Conservation (phyloP, 2,888 invertebrate species). For the Embidobia sp. region DNA sequence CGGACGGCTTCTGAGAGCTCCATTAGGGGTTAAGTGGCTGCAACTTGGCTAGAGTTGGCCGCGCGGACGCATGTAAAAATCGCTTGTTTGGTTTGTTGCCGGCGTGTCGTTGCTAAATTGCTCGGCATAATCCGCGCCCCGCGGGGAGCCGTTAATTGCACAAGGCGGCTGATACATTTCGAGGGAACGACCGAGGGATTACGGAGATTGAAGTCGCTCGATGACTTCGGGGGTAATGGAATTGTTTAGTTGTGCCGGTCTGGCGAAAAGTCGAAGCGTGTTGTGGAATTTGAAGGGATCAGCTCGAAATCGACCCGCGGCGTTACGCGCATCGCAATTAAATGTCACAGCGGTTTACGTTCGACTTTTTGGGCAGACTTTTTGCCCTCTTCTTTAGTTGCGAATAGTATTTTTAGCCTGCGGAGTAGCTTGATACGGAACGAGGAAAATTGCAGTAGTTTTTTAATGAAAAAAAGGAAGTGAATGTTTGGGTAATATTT, state of each 20-base stretch:
- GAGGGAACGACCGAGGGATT: slow-evolving; percentile 28
- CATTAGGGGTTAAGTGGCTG: slow-evolving; percentile 36
- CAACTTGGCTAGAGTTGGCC: slow-evolving; percentile 10
- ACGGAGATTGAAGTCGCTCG: slow-evolving; percentile 13
- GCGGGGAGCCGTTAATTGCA: slow-evolving; percentile 42
- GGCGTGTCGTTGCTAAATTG: slow-evolving; percentile 29
- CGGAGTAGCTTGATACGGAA: too few relatives aligned
- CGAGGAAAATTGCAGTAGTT: too few relatives aligned
- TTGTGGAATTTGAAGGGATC: too few relatives aligned
- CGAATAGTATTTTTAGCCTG: too few relatives aligned
- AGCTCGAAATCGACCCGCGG: too few relatives aligned
- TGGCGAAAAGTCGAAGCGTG: too few relatives aligned
- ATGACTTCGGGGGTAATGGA: slow-evolving; percentile 40
- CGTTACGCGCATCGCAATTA: too few relatives aligned
- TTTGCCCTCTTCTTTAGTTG: too few relatives aligned
- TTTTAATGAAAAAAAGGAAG: too few relatives aligned
- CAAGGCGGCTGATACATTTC: slow-evolving; percentile 23
- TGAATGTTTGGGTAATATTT: too few relatives aligned
- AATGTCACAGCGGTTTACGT: too few relatives aligned
- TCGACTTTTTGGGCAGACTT: too few relatives aligned
- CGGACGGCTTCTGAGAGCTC: not conserved
- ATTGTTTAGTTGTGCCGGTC: slow-evolving; percentile 29
- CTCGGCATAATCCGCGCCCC: slow-evolving; percentile 27
- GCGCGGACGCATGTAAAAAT: slow-evolving; percentile 22
- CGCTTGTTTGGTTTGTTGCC: slow-evolving; percentile 25